Base-by-base conservation (phyloP, 2,888 invertebrate genomes). In the Danaus chrysippus region DNA sequence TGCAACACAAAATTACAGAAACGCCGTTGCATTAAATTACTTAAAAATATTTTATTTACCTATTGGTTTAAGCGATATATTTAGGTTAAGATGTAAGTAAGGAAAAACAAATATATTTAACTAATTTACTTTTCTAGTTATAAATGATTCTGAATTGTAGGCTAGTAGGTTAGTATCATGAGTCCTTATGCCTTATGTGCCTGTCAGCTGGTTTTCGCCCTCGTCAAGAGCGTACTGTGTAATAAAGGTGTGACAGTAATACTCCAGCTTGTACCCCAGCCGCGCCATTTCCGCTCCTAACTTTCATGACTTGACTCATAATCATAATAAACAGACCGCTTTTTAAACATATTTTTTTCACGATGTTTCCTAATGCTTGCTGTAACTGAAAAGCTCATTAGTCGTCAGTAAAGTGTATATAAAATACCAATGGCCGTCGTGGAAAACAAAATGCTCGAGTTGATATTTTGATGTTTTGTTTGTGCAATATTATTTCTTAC, bases 251-350 rank as follows among this genome's bases (percentile, higher is more conserved):
- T 71, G 73, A 65, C 69, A 69, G 69, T 70, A 65, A 63, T 64
- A 66, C 73, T 70, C 71, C 71, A 71, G 71, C 75, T 69, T 70
- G 72, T 70, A 70, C 73, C 73, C 71, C 76, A 71, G 75, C 73
- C 77, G 71, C 76, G 77, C 78, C 86, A 85, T 87, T 88, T 88
- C 88, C 89, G 84, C 81, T 72, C 80, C 77, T 84, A 84, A 86
- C 85, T 85, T 87, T 79, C 81, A 77, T 79, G 78, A 81, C 85
- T 86, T 83, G 81, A 76, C 80, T 82, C 81, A 77, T 83, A 87
- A 87, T 83, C 82, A 83, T 83, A 84, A 85, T 83, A 87, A 87
- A 88, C 84, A 81, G 83, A 78, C 79, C 79, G 79, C 81, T 79
- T 80, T 84, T 82, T 77, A 81, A 79, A 78, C 75, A 79, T 80